Percentiles rank a stretch among this genome's conserved stretches.
phyloP scores from a whole-genome alignment of 1,140 invertebrate species.

The Papilio aristodemus region DNA sequence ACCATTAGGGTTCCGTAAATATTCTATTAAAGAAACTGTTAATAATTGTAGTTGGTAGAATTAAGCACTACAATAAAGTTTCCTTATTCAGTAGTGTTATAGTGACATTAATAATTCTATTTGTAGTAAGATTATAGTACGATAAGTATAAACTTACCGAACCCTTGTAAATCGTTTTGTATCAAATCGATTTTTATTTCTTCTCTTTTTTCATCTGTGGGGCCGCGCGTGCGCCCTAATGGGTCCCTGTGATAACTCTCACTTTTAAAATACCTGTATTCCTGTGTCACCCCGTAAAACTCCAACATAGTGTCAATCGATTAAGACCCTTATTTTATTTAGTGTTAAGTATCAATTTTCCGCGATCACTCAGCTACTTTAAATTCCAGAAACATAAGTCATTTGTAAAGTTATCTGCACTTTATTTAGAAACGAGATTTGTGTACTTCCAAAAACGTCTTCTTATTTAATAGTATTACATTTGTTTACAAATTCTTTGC shows the following conservation, averaged over 20 bases:
- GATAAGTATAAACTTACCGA: conserved; percentile 41
- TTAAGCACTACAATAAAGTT: too few relatives aligned
- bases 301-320: conserved; percentile 27
- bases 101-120: too few relatives aligned
- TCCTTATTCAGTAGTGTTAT: too few relatives aligned
- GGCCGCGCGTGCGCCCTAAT: conserved; percentile 76
- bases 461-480: conserved; percentile 46
- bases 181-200: conserved; percentile 46
- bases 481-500: conserved; percentile 57
- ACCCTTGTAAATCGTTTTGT: conserved; percentile 36
- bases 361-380: conserved; percentile 41
- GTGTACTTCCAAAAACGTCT: conserved; percentile 65
- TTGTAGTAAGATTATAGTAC: neutral
- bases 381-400: conserved; percentile 76
- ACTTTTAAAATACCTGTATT: conserved; percentile 75
- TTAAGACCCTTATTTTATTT: conserved; percentile 41
- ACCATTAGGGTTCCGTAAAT: conserved; percentile 41
- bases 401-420: conserved; percentile 78
- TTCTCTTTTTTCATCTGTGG: conserved; percentile 58
- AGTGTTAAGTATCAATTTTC: conserved; percentile 37
- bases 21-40: too few relatives aligned
- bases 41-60: too few relatives aligned
- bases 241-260: conserved; percentile 77
- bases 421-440: conserved; percentile 75
- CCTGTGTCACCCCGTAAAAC: conserved; percentile 64